phyloP scores from a whole-genome alignment of 2,113 vertebrate species.

The Stegostoma tigrinum region DNA sequence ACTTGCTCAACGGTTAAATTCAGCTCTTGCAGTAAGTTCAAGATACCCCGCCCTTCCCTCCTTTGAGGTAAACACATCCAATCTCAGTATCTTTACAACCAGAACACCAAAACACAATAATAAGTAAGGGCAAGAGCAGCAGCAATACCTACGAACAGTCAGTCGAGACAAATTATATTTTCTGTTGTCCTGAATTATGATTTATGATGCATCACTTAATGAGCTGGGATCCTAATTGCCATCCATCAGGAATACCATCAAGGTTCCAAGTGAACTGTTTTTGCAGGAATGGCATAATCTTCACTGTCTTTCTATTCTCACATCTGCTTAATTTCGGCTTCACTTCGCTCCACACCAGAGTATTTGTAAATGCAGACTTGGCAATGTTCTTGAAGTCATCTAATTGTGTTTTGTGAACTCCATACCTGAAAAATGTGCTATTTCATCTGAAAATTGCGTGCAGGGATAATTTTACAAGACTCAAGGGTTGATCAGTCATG shows the following conservation, averaged over 20 bases:
- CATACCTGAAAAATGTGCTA: not conserved
- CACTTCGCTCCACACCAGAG: not conserved
- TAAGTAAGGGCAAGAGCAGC: not conserved
- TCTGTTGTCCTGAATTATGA: not conserved
- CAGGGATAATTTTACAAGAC: not conserved
- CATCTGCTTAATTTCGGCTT: not conserved
- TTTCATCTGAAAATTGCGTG: not conserved
- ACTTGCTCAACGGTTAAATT: not conserved
- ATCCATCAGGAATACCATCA: not conserved
- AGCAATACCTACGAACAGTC: not conserved
- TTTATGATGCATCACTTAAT: constrained; percentile 25
- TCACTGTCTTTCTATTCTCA: not conserved
- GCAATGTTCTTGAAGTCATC: not conserved
- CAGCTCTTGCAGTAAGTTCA: not conserved
- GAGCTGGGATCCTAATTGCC: not conserved
- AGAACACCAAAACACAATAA: not conserved
- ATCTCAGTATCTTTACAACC: no score
- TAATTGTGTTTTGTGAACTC: not conserved
- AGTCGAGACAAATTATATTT: not conserved
- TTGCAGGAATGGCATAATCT: not conserved
- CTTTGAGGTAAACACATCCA: not conserved
- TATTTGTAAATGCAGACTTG: not conserved
- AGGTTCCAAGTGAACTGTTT: not conserved
- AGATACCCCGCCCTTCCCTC: not conserved
- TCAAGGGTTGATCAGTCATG: not conserved